Base-by-base conservation (phyloP, 2,888 invertebrate genomes). In the Gastracanthus pulcherrimus region DNA sequence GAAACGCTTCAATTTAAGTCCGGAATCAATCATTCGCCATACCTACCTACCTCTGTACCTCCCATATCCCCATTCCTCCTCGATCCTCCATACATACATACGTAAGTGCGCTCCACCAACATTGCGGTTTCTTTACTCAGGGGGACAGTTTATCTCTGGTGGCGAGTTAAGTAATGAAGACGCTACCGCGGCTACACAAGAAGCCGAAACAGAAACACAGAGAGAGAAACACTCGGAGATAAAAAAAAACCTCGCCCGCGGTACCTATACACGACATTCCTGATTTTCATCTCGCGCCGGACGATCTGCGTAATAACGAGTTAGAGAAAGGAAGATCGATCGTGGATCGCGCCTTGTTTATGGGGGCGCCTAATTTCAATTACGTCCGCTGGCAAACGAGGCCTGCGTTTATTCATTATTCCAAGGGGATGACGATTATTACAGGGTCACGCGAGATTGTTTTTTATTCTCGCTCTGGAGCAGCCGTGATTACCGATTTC, bases 311-410 rank as follows among this genome's bases (percentile, higher is more conserved):
- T 70, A 70, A 80, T 76, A 70, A 76, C 64, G 71, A 81, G 71
- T 60, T 60, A n/a, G 34, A 19, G 45, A n/a, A n/a, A n/a, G n/a
- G n/a, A n/a, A n/a, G n/a, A n/a, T n/a, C n/a, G n/a, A n/a, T n/a
- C n/a, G n/a, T n/a, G n/a, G n/a, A n/a, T n/a, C 7, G 2, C 9
- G 45, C 23, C 55, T 72, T 64, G 38, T 76, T 76, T 81, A 76
- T 48, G 55, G 3, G 26, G 1, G n/a, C 23, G 66, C 29, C 72
- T 81, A 81, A 81, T 81, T 72, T 81, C 81, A 81, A 81, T 81
- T 72, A 76, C 34, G 34, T 2, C 60, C 29, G 13, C 11, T 3
- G 38, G 23, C 2, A 26, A 6, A 26, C 9, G 55, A 55, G 11
- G 58, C 29, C n/a, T 29, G 29, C 48, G 45, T n/a, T 72, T 31